Evolutionary conservation across 2,113 vertebrate species (phyloP).

Genomic region (Anguilla rostrata): DNA sequence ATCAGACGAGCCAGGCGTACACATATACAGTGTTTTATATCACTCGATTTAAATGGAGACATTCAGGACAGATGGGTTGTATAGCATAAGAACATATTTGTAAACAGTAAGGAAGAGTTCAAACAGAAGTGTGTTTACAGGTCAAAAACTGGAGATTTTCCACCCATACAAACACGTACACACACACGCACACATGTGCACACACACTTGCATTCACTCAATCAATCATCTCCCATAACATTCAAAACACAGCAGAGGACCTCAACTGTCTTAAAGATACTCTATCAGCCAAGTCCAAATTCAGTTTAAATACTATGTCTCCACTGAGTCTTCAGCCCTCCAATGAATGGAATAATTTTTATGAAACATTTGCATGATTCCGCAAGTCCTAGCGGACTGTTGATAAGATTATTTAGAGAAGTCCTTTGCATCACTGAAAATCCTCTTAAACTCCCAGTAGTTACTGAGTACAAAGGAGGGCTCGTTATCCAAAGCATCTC

Average conservation of each 20-base stretch:
- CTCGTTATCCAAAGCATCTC: conserved; percentile 35
- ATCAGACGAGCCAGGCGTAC: conserved; percentile 3
- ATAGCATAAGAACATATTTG: neutral
- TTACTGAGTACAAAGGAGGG: conserved; percentile 25
- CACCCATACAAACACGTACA: neutral
- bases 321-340: neutral
- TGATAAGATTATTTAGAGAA: conserved; percentile 30
- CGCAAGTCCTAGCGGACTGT: neutral
- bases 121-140: no score
- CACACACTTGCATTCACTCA: neutral
- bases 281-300: neutral
- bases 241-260: neutral
- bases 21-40: neutral
- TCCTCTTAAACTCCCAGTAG: conserved; percentile 24
- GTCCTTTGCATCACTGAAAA: conserved; percentile 22
- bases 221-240: neutral
- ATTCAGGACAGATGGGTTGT: no score
- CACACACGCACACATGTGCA: neutral
- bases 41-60: no score
- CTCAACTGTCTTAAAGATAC: neutral
- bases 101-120: no score
- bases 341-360: neutral
- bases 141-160: neutral
- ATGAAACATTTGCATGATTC: neutral
- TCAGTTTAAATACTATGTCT: neutral